Conservation (phyloP, 1,140 invertebrate species). For the Brachionus angularis region DNA sequence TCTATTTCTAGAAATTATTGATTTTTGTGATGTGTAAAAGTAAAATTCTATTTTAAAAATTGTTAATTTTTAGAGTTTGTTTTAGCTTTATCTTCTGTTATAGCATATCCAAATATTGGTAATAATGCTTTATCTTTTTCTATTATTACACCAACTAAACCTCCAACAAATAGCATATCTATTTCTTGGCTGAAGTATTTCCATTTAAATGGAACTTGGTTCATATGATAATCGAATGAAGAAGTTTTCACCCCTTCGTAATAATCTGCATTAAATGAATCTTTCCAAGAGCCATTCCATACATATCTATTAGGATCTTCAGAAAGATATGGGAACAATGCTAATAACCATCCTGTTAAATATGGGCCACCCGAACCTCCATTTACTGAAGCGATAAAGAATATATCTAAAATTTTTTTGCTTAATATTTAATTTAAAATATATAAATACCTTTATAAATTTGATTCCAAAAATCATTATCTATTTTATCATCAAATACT, state of each 20-base stretch:
- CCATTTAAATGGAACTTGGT: constrained; percentile 42
- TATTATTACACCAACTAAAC: neutral
- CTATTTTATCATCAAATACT: constrained; percentile 18
- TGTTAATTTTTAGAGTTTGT: no score
- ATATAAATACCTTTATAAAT: constrained; percentile 19
- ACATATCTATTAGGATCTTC: neutral
- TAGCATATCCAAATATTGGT: constrained; percentile 28
- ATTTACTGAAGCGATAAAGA: neutral
- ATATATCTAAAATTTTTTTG: neutral
- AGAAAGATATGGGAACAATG: constrained; percentile 17
- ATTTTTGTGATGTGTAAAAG: no score
- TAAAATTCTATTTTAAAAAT: no score
- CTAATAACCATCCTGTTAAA: constrained; percentile 26
- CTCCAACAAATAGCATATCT: constrained; percentile 32
- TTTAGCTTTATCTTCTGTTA: constrained; percentile 19
- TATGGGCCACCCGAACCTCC: constrained; percentile 33
- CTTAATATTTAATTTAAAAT: neutral
- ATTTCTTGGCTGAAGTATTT: constrained; percentile 17
- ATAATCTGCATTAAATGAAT: neutral
- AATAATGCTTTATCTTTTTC: neutral
- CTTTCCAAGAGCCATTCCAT: constrained; percentile 7
- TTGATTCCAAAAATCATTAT: constrained; percentile 39
- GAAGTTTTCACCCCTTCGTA: neutral
- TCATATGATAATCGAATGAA: constrained; percentile 39
- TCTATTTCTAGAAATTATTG: no score